Evolutionary conservation across 2,888 invertebrate genomes (phyloP), one percentile per base, ranked within the genome.

Genomic region (Drosophila lacicola): DNA sequence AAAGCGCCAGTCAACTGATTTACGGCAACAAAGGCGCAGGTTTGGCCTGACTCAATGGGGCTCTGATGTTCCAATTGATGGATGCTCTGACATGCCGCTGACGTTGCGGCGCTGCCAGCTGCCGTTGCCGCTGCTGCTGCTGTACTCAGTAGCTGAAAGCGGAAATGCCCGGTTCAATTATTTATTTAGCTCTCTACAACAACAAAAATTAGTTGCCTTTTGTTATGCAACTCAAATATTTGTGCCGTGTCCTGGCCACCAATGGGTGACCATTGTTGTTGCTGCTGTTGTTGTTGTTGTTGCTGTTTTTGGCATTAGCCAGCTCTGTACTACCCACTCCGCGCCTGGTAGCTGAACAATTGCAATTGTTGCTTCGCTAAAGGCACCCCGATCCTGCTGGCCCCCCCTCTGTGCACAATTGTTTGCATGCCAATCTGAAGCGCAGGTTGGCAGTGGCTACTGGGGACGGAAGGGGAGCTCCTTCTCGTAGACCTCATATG

Each of bases 401-500:
- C 56, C 11, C 33, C 6, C 29, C 14, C 10, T 47, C 50, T 33
- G 10, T 25, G 53, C 36, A 39, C 65, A 70, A 72, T 85, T 85
- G 85, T 85, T 84, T 88, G 89, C 89, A 89, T 87, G 86, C 80
- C 89, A 89, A 87, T 84, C 89, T 78, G 62, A 47, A 44, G 63
- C 67, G 54, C 86, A 82, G 73, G 82, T 76, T 82, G 75, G 61
- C 64, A 49, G 8, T 29, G 29, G 29, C 29, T 29, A 29, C 8
- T 29, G 29, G 29, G 17, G 17, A 17, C 1, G 17, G 17, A 17
- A 17, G 17, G 17, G 8, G 2, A 29, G 2, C 8, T 2, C 44
- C 61, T 47, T n/a, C n/a, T 44, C 36, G n/a, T 29, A 34, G 46
- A 41, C 60, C 78, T 71, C 71, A 75, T 67, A 77, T 79, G 75